phyloP scores from a whole-genome alignment of 2,888 invertebrate genomes.

The Leucozona laternaria region DNA sequence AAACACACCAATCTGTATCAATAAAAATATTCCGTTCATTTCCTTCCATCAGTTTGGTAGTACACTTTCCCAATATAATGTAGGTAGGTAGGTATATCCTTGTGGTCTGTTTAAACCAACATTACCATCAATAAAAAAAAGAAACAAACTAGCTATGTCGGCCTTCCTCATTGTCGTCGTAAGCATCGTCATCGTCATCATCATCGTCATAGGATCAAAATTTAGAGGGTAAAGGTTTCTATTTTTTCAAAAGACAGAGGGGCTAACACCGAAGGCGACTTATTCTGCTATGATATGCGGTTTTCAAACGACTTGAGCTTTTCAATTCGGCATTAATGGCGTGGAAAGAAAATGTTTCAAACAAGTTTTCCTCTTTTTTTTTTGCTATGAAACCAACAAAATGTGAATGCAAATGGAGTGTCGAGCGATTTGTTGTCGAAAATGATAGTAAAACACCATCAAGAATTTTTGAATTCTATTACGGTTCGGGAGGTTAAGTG shows the following conservation, averaged over 20 bases:
- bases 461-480: slow-evolving; percentile 23
- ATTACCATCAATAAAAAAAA: slow-evolving; percentile 41
- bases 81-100: slow-evolving; percentile 21
- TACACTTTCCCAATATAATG: slow-evolving; percentile 23
- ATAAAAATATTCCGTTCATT: slow-evolving; percentile 28
- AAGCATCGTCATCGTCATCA: slow-evolving; percentile 23
- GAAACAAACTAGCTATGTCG: slow-evolving; percentile 18
- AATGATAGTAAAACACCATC: slow-evolving; percentile 32
- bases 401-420: slow-evolving; percentile 50
- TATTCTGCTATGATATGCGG: slow-evolving; percentile 59
- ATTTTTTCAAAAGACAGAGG: slow-evolving; percentile 16
- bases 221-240: slow-evolving; percentile 33
- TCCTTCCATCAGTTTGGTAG: slow-evolving; percentile 5
- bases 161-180: slow-evolving; percentile 19
- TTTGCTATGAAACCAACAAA: slow-evolving; percentile 5
- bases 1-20: slow-evolving; percentile 22
- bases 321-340: slow-evolving; percentile 58
- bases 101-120: slow-evolving; percentile 58
- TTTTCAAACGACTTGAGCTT: slow-evolving; percentile 55
- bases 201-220: slow-evolving; percentile 41
- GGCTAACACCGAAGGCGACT: slow-evolving; percentile 11
- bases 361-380: slow-evolving; percentile 21
- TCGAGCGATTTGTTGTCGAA: slow-evolving; percentile 22
- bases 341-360: slow-evolving; percentile 53
- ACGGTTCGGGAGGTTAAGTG: not conserved